Evolutionary conservation across 1,140 invertebrate species (phyloP).

Genomic region (Heliconius congener): DNA sequence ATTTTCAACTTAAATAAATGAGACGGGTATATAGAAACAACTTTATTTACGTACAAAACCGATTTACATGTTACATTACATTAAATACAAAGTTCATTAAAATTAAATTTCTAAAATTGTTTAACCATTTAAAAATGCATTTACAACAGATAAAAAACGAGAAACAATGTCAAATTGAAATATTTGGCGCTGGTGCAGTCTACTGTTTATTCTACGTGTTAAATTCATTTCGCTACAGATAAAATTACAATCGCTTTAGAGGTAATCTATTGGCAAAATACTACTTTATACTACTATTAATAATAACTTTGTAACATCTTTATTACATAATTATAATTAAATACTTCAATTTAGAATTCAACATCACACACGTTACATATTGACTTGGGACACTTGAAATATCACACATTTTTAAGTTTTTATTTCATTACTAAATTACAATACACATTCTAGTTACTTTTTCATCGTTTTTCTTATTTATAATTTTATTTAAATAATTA

Average conservation of each 20-base stretch:
- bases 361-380: constrained; percentile 22
- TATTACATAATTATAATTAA: neutral
- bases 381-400: constrained; percentile 16
- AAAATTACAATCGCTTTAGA: neutral
- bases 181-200: constrained; percentile 61
- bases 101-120: constrained; percentile 14
- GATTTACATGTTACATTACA: constrained; percentile 41
- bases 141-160: constrained; percentile 15
- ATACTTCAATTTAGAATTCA: constrained; percentile 16
- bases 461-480: neutral
- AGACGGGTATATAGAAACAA: constrained; percentile 11
- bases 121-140: neutral
- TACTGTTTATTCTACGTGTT: constrained; percentile 34
- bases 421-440: neutral
- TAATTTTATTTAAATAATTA: neutral
- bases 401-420: neutral
- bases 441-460: neutral
- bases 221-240: constrained; percentile 10
- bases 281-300: neutral
- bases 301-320: neutral
- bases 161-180: constrained; percentile 27
- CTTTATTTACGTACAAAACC: constrained; percentile 56
- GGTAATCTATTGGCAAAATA: constrained; percentile 18
- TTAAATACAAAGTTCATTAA: constrained; percentile 23
- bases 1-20: neutral